A percentile compares a stretch with the other conserved stretches of the same genome.
These are phyloP conservation scores for Picathartes gymnocephalus DNA, from an alignment of 2,113 vertebrate species.

Conservation along the genomic window DNA sequence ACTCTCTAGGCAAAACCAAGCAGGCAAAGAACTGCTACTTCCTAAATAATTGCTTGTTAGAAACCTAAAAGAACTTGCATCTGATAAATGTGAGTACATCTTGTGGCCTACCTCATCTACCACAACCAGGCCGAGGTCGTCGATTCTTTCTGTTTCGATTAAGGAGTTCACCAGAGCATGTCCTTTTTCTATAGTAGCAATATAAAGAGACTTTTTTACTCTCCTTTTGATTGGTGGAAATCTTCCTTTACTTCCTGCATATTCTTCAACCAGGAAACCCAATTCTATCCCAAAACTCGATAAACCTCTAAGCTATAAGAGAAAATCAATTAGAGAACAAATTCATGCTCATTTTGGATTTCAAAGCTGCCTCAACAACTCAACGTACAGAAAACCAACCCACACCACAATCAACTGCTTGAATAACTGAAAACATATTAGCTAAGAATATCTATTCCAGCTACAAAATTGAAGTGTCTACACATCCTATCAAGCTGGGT, in stretches of 20 bases:
- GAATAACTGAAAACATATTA: not conserved
- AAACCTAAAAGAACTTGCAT: not conserved
- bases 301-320: constrained; percentile 82
- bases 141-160: constrained; percentile 81
- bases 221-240: constrained; percentile 90
- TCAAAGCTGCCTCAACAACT: not conserved
- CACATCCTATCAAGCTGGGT: not conserved
- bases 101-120: constrained; percentile 86
- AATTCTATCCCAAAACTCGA: constrained; percentile 89
- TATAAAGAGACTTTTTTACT: constrained; percentile 80
- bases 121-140: constrained; percentile 84
- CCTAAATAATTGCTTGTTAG: not conserved
- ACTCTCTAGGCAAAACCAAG: not conserved
- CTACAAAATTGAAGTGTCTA: not conserved
- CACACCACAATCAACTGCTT: not conserved
- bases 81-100: not conserved
- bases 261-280: constrained; percentile 95
- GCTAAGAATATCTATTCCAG: not conserved
- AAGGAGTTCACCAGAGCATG: constrained; percentile 92
- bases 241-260: constrained; percentile 92
- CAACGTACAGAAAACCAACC: not conserved
- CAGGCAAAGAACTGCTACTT: not conserved
- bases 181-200: constrained; percentile 93
- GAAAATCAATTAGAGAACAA: not conserved
- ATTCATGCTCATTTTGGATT: not conserved